Evolutionary conservation across 53 echinoderm and acorn worm species (phyloP), one percentile per base, ranked within the genome.

Genomic region (Crossaster papposus): DNA sequence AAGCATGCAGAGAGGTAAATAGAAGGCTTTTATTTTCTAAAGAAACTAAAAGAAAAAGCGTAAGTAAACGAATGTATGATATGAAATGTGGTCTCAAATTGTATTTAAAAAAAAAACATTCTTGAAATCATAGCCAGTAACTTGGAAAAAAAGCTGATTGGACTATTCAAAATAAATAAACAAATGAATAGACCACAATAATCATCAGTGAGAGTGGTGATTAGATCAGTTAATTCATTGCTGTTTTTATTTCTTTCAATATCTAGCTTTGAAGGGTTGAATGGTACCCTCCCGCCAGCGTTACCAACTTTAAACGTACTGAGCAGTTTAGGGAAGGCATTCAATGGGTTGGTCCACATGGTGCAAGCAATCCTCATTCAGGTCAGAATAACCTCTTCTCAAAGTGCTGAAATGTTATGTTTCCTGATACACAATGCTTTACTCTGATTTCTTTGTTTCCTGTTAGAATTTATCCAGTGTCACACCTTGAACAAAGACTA

Each of bases 1-100:
- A 87, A 92, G 23, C 84, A 89, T 54, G 92, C 88, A 58, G 95
- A 95, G 63, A 90, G 72, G 95, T 93, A 88, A 62, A 9, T 26
- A 13, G 12, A 24, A 65, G 3, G 23, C 17, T 9, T 44, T 44
- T 44, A 4, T 44, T 44, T 1, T 9, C 44, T 9, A 5, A 7
- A 9, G 9, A 9, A 44, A 44, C 44, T 44, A 44, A 44, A 44
- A 44, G 9, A 38, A 44, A 44, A 44, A 44, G 44, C n/a, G n/a
- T n/a, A n/a, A n/a, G n/a, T n/a, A n/a, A n/a, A 44, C 5, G 44
- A 44, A 9, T 44, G 44, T 44, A n/a, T n/a, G n/a, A n/a, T n/a
- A n/a, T n/a, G n/a, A n/a, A n/a, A n/a, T n/a, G n/a, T n/a, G n/a
- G n/a, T n/a, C n/a, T n/a, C n/a, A n/a, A n/a, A n/a, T n/a, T n/a